Conservation (phyloP, 2,113 vertebrate species). For the Pogonocichla stellata region DNA sequence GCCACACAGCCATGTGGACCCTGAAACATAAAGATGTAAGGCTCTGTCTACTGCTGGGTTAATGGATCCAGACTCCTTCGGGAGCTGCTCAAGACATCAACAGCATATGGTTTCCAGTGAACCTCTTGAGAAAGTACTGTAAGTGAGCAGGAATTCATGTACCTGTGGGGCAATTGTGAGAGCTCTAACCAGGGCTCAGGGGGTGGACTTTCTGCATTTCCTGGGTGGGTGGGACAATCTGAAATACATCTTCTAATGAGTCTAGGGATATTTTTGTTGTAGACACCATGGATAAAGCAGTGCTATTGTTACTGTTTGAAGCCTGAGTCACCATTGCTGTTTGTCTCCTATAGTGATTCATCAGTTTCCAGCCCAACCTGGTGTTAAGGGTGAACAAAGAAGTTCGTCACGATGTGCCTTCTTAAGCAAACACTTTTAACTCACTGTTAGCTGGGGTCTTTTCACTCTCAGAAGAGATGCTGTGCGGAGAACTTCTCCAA, state of each 20-base stretch:
- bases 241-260: not conserved
- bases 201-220: not conserved
- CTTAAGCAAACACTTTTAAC: slow-evolving; percentile 5
- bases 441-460: not conserved
- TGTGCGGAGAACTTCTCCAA: not conserved
- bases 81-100: not conserved
- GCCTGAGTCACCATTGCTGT: slow-evolving; percentile 22
- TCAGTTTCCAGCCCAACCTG: slow-evolving; percentile 33
- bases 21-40: not conserved
- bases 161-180: not conserved
- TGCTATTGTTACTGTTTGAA: slow-evolving; percentile 33
- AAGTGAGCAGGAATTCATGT: not conserved
- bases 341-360: slow-evolving; percentile 55
- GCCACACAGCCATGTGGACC: not conserved
- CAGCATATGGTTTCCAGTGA: not conserved
- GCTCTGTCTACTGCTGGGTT: not conserved
- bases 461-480: not conserved
- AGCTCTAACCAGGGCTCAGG: not conserved
- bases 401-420: slow-evolving; percentile 17
- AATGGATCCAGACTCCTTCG: not conserved
- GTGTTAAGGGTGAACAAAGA: slow-evolving; percentile 39
- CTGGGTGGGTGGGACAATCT: not conserved
- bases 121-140: not conserved
- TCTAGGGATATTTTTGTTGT: not conserved
- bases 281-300: not conserved